Base-by-base conservation (phyloP, 2,797 vertebrate species). In the Amblyopsis hoosieri region DNA sequence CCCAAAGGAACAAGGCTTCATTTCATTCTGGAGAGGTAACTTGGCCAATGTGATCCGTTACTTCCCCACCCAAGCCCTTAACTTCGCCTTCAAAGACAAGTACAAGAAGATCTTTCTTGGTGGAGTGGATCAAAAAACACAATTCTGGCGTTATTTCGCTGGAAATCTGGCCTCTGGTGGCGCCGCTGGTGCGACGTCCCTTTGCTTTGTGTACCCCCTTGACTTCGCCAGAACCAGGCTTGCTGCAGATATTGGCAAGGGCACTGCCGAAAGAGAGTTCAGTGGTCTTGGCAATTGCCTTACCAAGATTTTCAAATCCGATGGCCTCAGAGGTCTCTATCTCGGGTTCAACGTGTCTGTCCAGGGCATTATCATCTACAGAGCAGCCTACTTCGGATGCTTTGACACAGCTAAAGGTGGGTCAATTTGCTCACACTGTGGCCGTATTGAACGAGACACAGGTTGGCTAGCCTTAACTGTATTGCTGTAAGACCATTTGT, bases 1-100 rank as follows among this genome's bases (percentile, higher is more conserved):
- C 89, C 98, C 98, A 55, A 97, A 96, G 79, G 98, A 99, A 76
- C 98, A 99, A 86, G 98, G 98, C 74, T 91, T 99, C 60, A 3
- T 95, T 56, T 98, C 96, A 72, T 99, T 99, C 92, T 99, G 98
- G 98, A 97, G 98, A 82, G 98, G 98, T 77, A 99, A 99, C 90
- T 84, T 99, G 88, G 98, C 98, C 91, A 99, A 99, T 8, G 98
- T 99, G 79, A 99, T 99, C 91, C 95, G 97, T 48, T 99, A 99
- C 92, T 99, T 99, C 92, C 97, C 98, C 81, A 99, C 98, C 70
- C 98, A 99, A 91, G 98, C 98, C 54, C 96, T 99, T 75, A 99
- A 99, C 93, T 99, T 99, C 60, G 98, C 98, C 89, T 99, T 99
- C 93, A 99, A 99, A 90, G 98, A 99, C 91, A 99, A 99, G 92